phyloP scores from a whole-genome alignment of 2,113 vertebrate species.

The human (Homo sapiens) region DNA sequence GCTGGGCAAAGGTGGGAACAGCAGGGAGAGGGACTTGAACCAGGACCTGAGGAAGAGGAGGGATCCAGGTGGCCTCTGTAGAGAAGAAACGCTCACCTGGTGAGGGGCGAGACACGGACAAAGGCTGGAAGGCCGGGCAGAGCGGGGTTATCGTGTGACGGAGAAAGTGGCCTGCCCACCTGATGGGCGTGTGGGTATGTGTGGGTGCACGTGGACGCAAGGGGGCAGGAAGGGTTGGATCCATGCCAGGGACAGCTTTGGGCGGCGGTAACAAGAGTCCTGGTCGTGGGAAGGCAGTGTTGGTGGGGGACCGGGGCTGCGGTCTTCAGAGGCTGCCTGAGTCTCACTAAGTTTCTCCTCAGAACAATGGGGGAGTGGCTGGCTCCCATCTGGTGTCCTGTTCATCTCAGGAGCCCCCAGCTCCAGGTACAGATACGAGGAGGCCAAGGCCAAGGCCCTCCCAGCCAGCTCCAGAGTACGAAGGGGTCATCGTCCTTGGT shows the following conservation, averaged over 20 bases:
- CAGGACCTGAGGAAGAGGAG: background rate
- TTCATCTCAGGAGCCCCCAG: background rate
- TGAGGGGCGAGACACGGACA: accelerated
- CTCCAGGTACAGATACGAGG: too few relatives aligned
- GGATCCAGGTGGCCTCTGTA: accelerated
- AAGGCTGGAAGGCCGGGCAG: background rate
- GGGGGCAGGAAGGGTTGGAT: accelerated
- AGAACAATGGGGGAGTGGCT: too few relatives aligned
- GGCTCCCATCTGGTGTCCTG: background rate
- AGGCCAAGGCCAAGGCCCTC: background rate
- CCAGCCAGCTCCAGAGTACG: background rate
- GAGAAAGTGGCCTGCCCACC: accelerated
- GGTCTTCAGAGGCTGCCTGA: background rate
- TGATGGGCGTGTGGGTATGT: background rate
- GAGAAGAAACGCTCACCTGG: background rate
- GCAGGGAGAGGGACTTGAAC: background rate
- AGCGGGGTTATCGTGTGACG: accelerated
- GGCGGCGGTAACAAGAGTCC: accelerated
- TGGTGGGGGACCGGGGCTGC: accelerated
- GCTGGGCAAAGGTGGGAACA: accelerated
- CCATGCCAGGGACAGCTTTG: accelerated
- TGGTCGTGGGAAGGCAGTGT: accelerated
- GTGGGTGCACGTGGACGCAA: accelerated
- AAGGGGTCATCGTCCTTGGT: accelerated
- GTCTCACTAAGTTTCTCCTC: background rate